Percentiles rank a stretch among this genome's conserved stretches.
Evolutionary conservation across 2,888 invertebrate genomes (phyloP).

Genomic region (Perithous albicinctus): DNA sequence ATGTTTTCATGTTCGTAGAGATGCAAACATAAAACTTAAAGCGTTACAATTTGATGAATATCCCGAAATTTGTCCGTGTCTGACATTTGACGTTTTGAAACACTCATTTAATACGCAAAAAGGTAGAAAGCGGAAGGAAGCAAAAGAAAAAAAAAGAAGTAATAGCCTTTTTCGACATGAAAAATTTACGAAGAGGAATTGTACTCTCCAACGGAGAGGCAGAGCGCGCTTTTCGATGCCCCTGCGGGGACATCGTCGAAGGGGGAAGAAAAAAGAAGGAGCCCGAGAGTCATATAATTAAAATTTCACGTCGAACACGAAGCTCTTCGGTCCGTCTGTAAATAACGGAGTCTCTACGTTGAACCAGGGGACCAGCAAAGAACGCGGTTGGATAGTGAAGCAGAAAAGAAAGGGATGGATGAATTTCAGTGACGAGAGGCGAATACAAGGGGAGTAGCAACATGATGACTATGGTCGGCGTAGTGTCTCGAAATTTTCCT

Average conservation of each 20-base stretch:
- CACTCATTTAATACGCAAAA: slow-evolving; percentile 44
- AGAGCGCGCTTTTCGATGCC: slow-evolving; percentile 47
- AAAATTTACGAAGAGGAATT: slow-evolving; percentile 60
- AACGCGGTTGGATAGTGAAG: slow-evolving; percentile 55
- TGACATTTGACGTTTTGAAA: slow-evolving; percentile 49
- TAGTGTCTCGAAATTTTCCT: slow-evolving; percentile 14
- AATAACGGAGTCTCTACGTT: slow-evolving; percentile 46
- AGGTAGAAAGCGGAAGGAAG: slow-evolving; percentile 42
- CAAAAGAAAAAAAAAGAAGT: slow-evolving; percentile 47
- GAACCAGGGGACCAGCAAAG: slow-evolving; percentile 47
- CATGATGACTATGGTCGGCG: slow-evolving; percentile 22
- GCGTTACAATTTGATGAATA: neutral
- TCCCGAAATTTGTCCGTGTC: neutral
- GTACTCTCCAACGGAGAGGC: slow-evolving; percentile 27
- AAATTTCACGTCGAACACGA: slow-evolving; percentile 60
- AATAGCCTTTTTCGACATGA: slow-evolving; percentile 58
- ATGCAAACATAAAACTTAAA: slow-evolving; percentile 16
- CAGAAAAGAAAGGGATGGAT: slow-evolving; percentile 35
- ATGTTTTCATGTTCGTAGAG: slow-evolving; percentile 5
- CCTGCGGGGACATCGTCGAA: slow-evolving; percentile 56
- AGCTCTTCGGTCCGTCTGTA: slow-evolving; percentile 56
- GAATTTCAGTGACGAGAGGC: neutral
- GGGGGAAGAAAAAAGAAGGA: slow-evolving; percentile 38
- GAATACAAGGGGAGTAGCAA: neutral
- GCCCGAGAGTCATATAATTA: slow-evolving; percentile 60